Conservation (phyloP, 2,797 vertebrate species). For the Lycodopsis pacificus region DNA sequence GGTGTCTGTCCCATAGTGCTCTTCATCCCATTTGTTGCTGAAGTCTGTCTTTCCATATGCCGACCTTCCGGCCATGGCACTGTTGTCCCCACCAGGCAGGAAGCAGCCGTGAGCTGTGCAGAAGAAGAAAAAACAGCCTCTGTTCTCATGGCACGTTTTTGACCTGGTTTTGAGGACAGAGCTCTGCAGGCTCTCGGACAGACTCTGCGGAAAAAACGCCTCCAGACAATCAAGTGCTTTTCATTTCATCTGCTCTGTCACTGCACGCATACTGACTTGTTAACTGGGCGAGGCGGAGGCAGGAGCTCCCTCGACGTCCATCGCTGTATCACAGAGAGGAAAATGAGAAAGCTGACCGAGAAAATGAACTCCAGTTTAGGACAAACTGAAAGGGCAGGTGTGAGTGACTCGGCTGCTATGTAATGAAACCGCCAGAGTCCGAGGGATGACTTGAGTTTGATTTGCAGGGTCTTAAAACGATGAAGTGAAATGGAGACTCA, state of each 20-base stretch:
- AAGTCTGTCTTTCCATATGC: slow-evolving; percentile 42
- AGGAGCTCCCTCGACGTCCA: slow-evolving; percentile 20
- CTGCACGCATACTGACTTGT: slow-evolving; percentile 47
- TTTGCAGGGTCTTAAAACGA: slow-evolving; percentile 37
- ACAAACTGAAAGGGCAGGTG: slow-evolving; percentile 37
- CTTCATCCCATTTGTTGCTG: background rate
- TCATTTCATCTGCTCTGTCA: slow-evolving; percentile 55
- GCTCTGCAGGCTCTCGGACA: slow-evolving; percentile 58
- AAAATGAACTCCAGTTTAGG: slow-evolving; percentile 24
- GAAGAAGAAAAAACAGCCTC: slow-evolving; percentile 44
- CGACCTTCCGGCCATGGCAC: slow-evolving; percentile 27
- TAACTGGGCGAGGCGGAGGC: slow-evolving; percentile 18
- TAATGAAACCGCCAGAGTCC: slow-evolving; percentile 30
- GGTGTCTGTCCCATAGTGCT: background rate
- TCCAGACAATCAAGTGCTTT: slow-evolving; percentile 62
- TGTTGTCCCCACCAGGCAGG: slow-evolving; percentile 19
- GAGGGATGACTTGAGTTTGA: slow-evolving; percentile 25
- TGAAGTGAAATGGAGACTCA: slow-evolving; percentile 20
- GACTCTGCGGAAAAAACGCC: slow-evolving; percentile 71
- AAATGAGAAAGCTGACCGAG: slow-evolving; percentile 26
- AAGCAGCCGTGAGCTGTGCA: slow-evolving; percentile 48
- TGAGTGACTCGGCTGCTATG: slow-evolving; percentile 35
- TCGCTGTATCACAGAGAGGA: slow-evolving; percentile 22
- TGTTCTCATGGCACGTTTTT: slow-evolving; percentile 49
- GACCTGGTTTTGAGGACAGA: slow-evolving; percentile 67